phyloP scores from a whole-genome alignment of 1,140 invertebrate genomes.

The Conopomorpha cramerella region DNA sequence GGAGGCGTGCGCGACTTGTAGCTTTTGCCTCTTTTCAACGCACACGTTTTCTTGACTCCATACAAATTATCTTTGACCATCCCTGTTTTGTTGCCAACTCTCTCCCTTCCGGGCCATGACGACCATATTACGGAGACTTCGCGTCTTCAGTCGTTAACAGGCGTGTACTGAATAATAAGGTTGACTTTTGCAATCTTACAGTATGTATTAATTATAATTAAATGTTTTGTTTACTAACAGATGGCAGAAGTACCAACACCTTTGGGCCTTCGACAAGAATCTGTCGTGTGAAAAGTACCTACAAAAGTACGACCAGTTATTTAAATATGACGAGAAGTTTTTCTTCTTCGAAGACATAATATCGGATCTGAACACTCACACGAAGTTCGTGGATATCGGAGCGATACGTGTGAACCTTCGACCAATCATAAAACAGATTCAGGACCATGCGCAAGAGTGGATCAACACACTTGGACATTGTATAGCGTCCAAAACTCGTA shows the following conservation, averaged over 20 bases:
- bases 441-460: conserved; percentile 72
- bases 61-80: no score
- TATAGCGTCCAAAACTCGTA: conserved; percentile 62
- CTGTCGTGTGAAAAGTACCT: conserved; percentile 77
- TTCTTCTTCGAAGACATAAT: conserved; percentile 80
- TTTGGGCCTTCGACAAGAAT: conserved; percentile 84
- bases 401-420: conserved; percentile 72
- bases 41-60: no score
- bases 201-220: no score
- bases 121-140: no score
- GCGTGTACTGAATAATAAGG: no score
- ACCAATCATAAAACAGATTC: conserved; percentile 67
- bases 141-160: no score
- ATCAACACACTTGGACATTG: conserved; percentile 67
- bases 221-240: conserved; percentile 29
- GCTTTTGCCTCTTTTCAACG: no score
- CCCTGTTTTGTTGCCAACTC: no score
- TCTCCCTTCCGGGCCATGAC: no score
- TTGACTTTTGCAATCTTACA: no score
- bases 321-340: conserved; percentile 82
- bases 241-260: conserved; percentile 77
- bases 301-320: conserved; percentile 69
- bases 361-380: conserved; percentile 67
- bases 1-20: no score
- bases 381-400: conserved; percentile 64